Evolutionary conservation across 2,797 vertebrate genomes (phyloP), one percentile per base, ranked within the genome.

Genomic region (Paramormyrops hopkinsi): DNA sequence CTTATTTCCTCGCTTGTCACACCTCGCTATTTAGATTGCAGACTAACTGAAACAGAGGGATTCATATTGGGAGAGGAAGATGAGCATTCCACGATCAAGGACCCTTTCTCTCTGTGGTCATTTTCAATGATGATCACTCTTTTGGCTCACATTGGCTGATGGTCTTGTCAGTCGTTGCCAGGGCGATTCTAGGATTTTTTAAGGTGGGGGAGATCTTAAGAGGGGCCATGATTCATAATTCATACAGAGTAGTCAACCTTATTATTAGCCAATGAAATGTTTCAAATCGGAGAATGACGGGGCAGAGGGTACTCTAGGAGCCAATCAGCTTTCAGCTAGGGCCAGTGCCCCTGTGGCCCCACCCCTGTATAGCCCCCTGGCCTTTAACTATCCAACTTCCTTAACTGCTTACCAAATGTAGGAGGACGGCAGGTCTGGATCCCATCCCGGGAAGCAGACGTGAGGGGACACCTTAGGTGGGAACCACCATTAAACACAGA

Each of bases 1-100:
- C 56, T 89, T 87, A 84, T 90, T 88, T 88, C 44, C 48, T 44
- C 46, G 37, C 69, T 88, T 62, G 33, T 88, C 76, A 29, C 2
- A 29, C 82, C 25, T 90, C 29, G 54, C 17, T 51, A 3, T 22
- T 17, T 17, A 65, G 22, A 25, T 54, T 9, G 46, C 37, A 44
- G 69, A 12, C 17, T 17, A n/a, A 41, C 82, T n/a, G 11, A 54
- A 17, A 48, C 2, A n/a, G 41, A 54, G 25, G 65, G 8, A 51
- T 62, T n/a, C 19, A 8, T 82, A 46, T 8, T n/a, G 1, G 2
- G 6, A 2, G 11, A n/a, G 44, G 73, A 1, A 79, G 65, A 53
- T 79, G 29, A 65, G 7, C 54, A 22, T n/a, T 19, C 53, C 29
- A 41, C 37, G 37, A 88, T 9, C 19, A 65, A 25, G 37, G 22